A percentile compares a stretch with the other conserved stretches of the same genome.
phyloP scores from a whole-genome alignment of 2,888 invertebrate genomes.

The Drosophila quinaria region DNA sequence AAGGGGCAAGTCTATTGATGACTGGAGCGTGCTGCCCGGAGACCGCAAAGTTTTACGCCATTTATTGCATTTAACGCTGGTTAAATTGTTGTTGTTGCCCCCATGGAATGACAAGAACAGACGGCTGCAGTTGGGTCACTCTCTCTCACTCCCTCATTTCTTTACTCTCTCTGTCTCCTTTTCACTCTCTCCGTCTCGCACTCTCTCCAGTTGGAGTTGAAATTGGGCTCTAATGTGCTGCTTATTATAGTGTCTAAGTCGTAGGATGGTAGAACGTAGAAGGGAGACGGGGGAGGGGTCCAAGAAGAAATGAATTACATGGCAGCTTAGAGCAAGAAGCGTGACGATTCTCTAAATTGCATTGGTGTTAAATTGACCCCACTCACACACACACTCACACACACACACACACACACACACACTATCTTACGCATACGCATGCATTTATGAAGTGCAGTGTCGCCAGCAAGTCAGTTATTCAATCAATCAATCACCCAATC shows the following conservation, averaged over 20 bases:
- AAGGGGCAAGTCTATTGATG: conserved; percentile 41
- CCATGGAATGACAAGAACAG: background rate
- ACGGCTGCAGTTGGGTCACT: background rate
- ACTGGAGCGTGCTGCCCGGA: conserved; percentile 28
- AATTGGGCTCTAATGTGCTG: conserved; percentile 20
- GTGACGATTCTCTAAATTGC: conserved; percentile 55
- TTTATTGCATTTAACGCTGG: conserved; percentile 74
- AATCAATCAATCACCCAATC: conserved; percentile 38
- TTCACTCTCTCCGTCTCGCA: background rate
- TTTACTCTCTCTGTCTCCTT: background rate
- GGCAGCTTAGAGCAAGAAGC: conserved; percentile 39
- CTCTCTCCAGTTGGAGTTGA: background rate
- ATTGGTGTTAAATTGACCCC: conserved; percentile 35
- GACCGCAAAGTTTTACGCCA: conserved; percentile 67
- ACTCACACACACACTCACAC: conserved; percentile 1
- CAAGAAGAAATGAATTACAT: conserved; percentile 22
- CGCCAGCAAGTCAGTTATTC: conserved; percentile 24
- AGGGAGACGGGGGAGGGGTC: conserved; percentile 8
- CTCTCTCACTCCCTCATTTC: background rate
- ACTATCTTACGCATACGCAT: background rate
- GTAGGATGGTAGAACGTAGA: background rate
- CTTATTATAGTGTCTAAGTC: conserved; percentile 8
- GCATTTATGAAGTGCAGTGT: conserved; percentile 18
- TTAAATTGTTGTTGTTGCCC: conserved; percentile 4
- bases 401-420: conserved; percentile 2